Conservation (phyloP, 64 coral and sea anemone species). For the Hydrozoanthus tunicans region DNA sequence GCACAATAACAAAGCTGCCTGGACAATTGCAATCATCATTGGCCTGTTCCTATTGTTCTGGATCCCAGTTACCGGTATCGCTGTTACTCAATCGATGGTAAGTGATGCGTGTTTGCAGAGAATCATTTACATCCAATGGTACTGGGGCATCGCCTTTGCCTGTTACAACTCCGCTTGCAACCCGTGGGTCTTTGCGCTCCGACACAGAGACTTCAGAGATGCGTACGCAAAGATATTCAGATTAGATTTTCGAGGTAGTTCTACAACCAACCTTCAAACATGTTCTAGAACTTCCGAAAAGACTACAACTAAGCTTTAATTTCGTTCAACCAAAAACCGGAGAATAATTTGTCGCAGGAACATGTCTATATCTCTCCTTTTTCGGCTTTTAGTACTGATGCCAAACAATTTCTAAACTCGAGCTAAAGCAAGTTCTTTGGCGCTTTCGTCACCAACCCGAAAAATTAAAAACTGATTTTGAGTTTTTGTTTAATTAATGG, state of each 20-base stretch:
- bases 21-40: conserved; percentile 68
- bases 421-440: too few species aligned
- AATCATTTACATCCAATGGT: conserved; percentile 37
- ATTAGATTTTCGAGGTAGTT: not conserved
- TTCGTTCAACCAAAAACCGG: too few species aligned
- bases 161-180: conserved; percentile 64
- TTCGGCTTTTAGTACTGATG: too few species aligned
- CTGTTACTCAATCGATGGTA: conserved; percentile 13
- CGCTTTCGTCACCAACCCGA: too few species aligned
- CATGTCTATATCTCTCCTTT: too few species aligned
- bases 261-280: not conserved
- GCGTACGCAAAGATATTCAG: conserved; percentile 17
- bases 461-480: too few species aligned
- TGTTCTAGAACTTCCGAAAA: too few species aligned
- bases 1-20: conserved; percentile 56
- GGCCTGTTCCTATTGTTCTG: conserved; percentile 61
- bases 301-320: too few species aligned
- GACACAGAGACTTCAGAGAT: conserved; percentile 33
- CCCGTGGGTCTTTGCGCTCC: conserved; percentile 70
- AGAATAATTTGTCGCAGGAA: too few species aligned
- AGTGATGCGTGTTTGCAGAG: not conserved
- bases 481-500: too few species aligned
- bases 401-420: too few species aligned
- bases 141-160: conserved; percentile 50
- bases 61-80: conserved; percentile 53